These are phyloP conservation scores for Idaea straminata DNA, from an alignment of 2,888 invertebrate genomes.

Conservation along the genomic window DNA sequence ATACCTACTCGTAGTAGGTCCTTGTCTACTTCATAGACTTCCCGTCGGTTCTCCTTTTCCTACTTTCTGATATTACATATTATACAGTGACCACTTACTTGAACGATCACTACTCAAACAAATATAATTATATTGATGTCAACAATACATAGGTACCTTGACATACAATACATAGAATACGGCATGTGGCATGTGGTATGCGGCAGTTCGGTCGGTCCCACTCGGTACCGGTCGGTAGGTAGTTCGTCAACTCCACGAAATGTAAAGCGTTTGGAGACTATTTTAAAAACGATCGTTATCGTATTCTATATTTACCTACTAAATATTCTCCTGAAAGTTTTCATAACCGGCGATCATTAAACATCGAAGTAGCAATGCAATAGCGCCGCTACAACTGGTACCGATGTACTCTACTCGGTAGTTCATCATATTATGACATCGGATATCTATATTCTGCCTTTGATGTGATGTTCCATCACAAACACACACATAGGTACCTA, in stretches of 20 bases:
- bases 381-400: not conserved
- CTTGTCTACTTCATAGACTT: not conserved
- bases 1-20: too few species aligned
- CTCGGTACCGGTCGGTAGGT: too few species aligned
- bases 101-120: not conserved
- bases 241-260: not conserved
- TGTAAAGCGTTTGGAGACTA: not conserved
- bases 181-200: too few species aligned
- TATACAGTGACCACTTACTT: not conserved
- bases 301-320: not conserved
- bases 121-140: too few species aligned
- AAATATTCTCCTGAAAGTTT: not conserved
- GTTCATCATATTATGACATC: not conserved
- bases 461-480: not conserved
- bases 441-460: not conserved
- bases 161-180: too few species aligned
- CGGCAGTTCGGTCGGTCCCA: too few species aligned
- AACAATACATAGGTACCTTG: too few species aligned
- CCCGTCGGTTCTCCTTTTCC: not conserved
- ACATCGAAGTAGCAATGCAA: not conserved
- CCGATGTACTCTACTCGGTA: not conserved
- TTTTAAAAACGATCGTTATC: not conserved
- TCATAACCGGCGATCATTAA: not conserved
- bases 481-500: not conserved
- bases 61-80: not conserved